A percentile compares a stretch with the other conserved stretches of the same genome.
These are phyloP conservation scores for Benitochromis conjunctus DNA, from an alignment of 2,113 vertebrate genomes.

Conservation along the genomic window DNA sequence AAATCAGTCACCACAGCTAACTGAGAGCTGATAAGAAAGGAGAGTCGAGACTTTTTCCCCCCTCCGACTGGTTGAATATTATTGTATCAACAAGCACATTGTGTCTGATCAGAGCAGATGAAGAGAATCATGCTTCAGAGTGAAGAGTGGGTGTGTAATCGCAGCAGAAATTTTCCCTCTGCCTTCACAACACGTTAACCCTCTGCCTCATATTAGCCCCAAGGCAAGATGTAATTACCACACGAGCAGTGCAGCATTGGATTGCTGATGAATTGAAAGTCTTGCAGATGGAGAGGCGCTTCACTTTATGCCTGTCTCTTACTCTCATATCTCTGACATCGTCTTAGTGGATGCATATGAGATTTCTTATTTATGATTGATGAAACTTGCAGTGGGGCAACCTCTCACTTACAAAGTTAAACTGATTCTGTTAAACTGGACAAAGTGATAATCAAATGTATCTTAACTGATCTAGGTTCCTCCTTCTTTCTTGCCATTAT, in stretches of 20 bases:
- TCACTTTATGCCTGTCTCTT: not conserved
- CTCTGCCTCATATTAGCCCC: conserved; percentile 32
- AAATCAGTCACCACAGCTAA: conserved; percentile 12
- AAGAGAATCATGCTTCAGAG: conserved; percentile 12
- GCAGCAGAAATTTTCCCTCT: conserved; percentile 21
- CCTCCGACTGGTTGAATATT: not conserved
- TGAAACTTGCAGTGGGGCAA: not conserved
- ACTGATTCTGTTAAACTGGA: not conserved
- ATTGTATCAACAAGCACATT: not conserved
- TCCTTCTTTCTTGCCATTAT: not conserved
- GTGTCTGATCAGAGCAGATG: conserved; percentile 13
- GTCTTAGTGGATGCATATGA: not conserved
- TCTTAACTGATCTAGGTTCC: not conserved
- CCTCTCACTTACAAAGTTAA: not conserved
- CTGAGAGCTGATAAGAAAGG: not conserved
- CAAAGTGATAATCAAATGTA: not conserved
- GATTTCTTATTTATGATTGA: not conserved
- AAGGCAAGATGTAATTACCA: conserved; percentile 54
- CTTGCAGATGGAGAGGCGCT: not conserved
- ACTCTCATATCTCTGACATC: not conserved
- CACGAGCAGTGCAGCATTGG: not conserved
- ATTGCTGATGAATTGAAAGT: conserved; percentile 47
- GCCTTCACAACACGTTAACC: conserved; percentile 53
- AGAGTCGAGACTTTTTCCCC: not conserved
- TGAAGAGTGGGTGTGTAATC: not conserved